Evolutionary conservation across 2,113 vertebrate species (phyloP).

Genomic region (Formicarius rufipectus): DNA sequence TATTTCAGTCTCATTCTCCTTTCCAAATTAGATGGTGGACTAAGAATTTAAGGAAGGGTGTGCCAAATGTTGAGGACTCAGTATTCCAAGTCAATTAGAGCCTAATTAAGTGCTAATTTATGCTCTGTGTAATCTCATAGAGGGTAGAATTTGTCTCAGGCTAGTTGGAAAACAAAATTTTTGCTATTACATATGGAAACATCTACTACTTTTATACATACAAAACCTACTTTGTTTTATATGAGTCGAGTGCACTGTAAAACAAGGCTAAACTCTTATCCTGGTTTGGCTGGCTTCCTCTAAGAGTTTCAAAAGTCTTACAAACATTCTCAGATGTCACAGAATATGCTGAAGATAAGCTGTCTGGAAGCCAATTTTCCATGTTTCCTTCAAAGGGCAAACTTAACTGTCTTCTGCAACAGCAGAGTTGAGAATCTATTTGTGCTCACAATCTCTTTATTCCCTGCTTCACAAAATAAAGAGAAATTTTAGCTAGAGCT

Average conservation of each 20-base stretch:
- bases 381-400: neutral
- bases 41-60: neutral
- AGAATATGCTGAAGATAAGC: neutral
- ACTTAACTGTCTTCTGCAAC: neutral
- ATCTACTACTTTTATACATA: neutral
- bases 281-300: neutral
- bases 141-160: neutral
- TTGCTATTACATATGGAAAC: neutral
- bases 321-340: neutral
- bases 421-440: neutral
- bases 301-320: neutral
- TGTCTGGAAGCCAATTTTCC: neutral
- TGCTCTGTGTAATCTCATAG: neutral
- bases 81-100: neutral
- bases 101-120: constrained; percentile 1
- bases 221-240: constrained; percentile 18
- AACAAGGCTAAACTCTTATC: neutral
- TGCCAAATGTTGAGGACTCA: neutral
- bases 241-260: neutral
- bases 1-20: neutral
- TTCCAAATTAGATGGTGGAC: neutral
- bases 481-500: neutral
- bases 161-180: neutral
- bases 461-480: neutral
- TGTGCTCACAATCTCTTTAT: neutral